Conservation (phyloP, 1,140 invertebrate genomes). For the Aporrectodea caliginosa region DNA sequence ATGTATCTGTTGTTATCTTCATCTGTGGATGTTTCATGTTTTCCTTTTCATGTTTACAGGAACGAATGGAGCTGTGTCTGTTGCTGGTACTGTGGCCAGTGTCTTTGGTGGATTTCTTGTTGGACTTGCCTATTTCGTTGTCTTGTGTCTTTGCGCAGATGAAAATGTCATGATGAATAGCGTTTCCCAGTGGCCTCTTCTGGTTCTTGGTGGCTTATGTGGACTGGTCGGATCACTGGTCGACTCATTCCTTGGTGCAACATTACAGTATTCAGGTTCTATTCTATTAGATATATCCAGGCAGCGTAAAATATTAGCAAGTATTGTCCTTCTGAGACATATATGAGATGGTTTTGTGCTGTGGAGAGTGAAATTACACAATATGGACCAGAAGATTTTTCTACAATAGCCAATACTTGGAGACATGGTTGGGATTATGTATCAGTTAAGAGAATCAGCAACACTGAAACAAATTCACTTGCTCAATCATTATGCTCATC, state of each 20-base stretch:
- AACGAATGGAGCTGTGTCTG: conserved; percentile 77
- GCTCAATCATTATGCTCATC: too few species aligned
- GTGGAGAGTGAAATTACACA: too few species aligned
- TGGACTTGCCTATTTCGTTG: conserved; percentile 70
- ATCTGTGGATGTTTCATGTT: background rate
- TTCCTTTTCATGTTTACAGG: conserved; percentile 57
- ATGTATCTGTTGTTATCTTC: background rate
- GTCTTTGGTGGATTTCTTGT: conserved; percentile 68
- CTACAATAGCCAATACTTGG: too few species aligned
- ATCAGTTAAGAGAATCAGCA: too few species aligned
- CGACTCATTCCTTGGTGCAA: conserved; percentile 79
- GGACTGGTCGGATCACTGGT: conserved; percentile 76
- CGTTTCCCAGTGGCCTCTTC: conserved; percentile 76
- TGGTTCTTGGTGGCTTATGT: conserved; percentile 66
- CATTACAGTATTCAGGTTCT: conserved; percentile 78
- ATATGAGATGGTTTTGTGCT: too few species aligned
- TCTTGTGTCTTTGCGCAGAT: conserved; percentile 65
- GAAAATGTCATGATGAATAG: conserved; percentile 60
- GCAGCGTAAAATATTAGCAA: too few species aligned
- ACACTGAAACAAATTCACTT: too few species aligned
- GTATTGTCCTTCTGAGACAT: too few species aligned
- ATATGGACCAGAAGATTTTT: too few species aligned
- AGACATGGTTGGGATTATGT: too few species aligned
- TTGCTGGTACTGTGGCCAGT: conserved; percentile 69
- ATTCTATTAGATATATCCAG: too few species aligned